Evolutionary conservation across 2,888 invertebrate genomes (phyloP), one percentile per base, ranked within the genome.

Genomic region (Crossocerus cetratus): DNA sequence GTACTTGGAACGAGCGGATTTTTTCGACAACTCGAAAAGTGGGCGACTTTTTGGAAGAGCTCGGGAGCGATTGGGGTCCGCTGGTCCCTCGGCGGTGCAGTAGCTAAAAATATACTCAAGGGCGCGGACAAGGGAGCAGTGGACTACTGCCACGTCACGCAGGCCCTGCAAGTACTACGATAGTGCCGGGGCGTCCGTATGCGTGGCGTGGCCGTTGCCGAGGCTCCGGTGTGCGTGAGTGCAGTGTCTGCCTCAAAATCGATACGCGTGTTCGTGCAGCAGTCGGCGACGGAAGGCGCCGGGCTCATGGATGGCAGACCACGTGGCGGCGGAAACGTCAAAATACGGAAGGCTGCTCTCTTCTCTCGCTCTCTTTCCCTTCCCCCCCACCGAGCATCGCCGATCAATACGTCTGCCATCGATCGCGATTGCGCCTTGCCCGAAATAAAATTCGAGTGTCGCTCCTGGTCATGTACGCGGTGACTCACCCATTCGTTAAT

Each of bases 21-120:
- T n/a, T n/a, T n/a, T n/a, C n/a, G 32, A 32, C 8, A 32, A 32
- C 8, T 32, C 0, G 32, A 32, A 32, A 32, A 32, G 8, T 3
- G 32, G 11, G 11, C 8, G 16, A 2, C 11, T 20, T 20, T 69
- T 64, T 32, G 18, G 5, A 14, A 59, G 60, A 66, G 58, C n/a
- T 32, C 32, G 32, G 32, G 32, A 11, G 8, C 32, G 8, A 32
- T 4, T 32, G 32, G 32, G 32, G 32, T 32, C 32, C 8, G 54
- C 32, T 55, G 61, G n/a, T 65, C 80, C 72, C 74, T 73, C 68
- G 63, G 67, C 69, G 58, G 78, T 74, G 69, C 67, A 60, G 65
- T 56, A 65, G 74, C 82, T 85, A 83, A 84, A 87, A 86, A 86
- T 87, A 87, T 84, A 85, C 86, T 88, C 88, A 88, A 88, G 88